Conservation (phyloP, 2,113 vertebrate genomes). For the Orcinus orca region DNA sequence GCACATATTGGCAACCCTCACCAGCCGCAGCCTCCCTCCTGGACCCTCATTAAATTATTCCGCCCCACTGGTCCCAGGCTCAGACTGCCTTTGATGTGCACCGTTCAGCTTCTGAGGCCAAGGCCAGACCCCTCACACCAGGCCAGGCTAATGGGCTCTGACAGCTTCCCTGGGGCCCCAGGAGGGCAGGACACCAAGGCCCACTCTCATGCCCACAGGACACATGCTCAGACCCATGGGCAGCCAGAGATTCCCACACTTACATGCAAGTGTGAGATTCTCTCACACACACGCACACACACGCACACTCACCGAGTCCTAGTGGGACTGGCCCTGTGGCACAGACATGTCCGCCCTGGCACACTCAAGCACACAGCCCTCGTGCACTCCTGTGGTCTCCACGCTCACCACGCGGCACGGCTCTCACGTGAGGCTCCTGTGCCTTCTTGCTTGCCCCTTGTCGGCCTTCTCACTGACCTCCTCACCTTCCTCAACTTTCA, state of each 20-base stretch:
- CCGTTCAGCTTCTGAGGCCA: constrained; percentile 18
- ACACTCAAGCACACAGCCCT: neutral
- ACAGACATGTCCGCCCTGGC: neutral
- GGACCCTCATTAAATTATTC: constrained; percentile 73
- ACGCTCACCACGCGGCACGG: neutral
- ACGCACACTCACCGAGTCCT: neutral
- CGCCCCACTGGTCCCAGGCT: constrained; percentile 38
- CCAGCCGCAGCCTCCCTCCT: neutral
- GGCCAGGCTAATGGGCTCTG: constrained; percentile 52
- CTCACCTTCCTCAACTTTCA: neutral
- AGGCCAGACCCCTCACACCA: constrained; percentile 38
- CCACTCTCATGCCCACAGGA: neutral
- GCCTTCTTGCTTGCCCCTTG: neutral
- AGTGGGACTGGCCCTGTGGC: neutral
- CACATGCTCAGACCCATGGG: neutral
- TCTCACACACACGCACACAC: neutral
- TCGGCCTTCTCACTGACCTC: neutral
- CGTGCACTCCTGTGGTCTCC: neutral
- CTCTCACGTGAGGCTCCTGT: neutral
- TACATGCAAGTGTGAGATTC: neutral
- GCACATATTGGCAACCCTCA: neutral
- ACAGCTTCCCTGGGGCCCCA: constrained; percentile 45
- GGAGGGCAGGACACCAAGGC: neutral
- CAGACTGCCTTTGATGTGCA: constrained; percentile 59
- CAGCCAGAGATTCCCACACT: neutral